Evolutionary conservation across 2,113 vertebrate genomes (phyloP), one percentile per base, ranked within the genome.

Genomic region (Gavia stellata): DNA sequence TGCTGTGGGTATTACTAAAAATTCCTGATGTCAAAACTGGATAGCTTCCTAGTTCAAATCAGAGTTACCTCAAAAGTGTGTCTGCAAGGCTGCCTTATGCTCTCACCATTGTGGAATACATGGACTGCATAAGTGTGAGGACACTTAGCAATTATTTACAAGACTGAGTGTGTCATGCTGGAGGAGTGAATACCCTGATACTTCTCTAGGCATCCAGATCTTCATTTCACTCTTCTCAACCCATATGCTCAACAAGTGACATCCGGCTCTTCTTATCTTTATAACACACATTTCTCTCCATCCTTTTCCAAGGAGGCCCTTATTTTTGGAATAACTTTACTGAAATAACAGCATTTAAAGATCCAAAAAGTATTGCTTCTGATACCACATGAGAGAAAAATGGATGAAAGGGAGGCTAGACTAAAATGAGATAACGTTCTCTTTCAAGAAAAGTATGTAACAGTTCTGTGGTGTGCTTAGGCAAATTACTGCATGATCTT

Each of bases 51-150:
- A 79, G 75, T 67, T 93, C 72, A 90, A 88, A 96, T 77, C 65
- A 83, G 73, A 94, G 77, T 92, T 91, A 94, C 86, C 94, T 94
- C 88, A 92, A 88, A 95, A 94, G 83, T 81, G 73, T 88, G 68
- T 94, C 94, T 95, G 47, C 83, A 74, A 81, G 80, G 47, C 88
- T 89, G 68, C 49, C 26, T 71, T 70, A 86, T 86, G 88, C 58
- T 86, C 81, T 90, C 88, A 93, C 29, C 26, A 58, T n/a, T 71
- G 59, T 92, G 90, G 90, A 95, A 95, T 93, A 67, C 82, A 81
- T n/a, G 63, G 81, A 63, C 96, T 81, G 59, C 25, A 23, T 70
- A 67, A 86, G 42, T 65, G 62, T 49, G 66, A 95, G 88, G 88
- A 91, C 71, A 93, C 77, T 77, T 73, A 31, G n/a, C 42, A 92